These are phyloP conservation scores for Cichlasoma orientale DNA, from an alignment of 2,797 vertebrate genomes.

Conservation along the genomic window DNA sequence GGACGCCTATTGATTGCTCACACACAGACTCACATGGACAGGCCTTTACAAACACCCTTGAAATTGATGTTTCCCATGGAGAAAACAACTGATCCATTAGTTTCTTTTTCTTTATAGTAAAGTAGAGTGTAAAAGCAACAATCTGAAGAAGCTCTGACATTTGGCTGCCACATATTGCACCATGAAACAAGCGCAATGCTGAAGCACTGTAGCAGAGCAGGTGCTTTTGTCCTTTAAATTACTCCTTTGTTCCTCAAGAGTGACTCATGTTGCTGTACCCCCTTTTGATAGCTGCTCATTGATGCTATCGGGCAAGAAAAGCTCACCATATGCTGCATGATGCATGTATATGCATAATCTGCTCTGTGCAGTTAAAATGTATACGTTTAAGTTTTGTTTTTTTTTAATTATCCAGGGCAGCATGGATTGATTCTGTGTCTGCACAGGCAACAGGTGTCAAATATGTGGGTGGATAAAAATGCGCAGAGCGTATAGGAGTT, in stretches of 20 bases:
- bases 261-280: constrained; percentile 51
- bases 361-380: constrained; percentile 2
- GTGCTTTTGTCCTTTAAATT: constrained; percentile 57
- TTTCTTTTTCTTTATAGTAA: not conserved
- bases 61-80: constrained; percentile 51
- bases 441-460: constrained; percentile 55
- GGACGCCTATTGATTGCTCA: constrained; percentile 38
- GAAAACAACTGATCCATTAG: constrained; percentile 17
- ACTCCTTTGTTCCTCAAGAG: constrained; percentile 54
- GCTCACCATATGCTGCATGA: constrained; percentile 59
- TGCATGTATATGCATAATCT: constrained; percentile 11
- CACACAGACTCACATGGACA: constrained; percentile 7
- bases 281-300: constrained; percentile 45
- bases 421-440: not conserved
- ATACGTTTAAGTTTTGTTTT: not conserved
- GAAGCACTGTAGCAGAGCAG: constrained; percentile 16
- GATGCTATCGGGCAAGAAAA: constrained; percentile 31
- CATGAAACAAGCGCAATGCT: constrained; percentile 4
- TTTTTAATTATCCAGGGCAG: not conserved
- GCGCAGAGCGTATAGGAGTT: constrained; percentile 23
- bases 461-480: constrained; percentile 1
- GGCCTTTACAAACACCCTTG: constrained; percentile 21
- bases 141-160: constrained; percentile 47
- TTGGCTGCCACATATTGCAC: constrained; percentile 12
- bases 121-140: constrained; percentile 19